Conservation (phyloP, 2,888 invertebrate species). For the Syrphus vitripennis region DNA sequence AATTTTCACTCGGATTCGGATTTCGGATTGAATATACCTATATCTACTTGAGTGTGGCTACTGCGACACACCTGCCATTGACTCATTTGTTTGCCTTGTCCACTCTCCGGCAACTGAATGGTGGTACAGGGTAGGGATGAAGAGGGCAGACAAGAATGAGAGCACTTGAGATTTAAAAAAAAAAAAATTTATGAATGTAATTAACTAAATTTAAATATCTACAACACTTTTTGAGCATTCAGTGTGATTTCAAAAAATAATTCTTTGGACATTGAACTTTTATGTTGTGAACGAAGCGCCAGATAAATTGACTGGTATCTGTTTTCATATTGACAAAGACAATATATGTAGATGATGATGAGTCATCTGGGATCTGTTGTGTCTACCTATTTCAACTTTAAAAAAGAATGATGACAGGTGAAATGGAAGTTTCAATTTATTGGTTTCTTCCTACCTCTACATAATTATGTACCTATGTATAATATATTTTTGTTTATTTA, state of each 20-base stretch:
- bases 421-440: conserved; percentile 16
- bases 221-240: conserved; percentile 4
- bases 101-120: not conserved
- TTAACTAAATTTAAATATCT: conserved; percentile 4
- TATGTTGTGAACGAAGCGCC: not conserved
- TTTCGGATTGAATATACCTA: not conserved
- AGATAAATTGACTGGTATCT: not conserved
- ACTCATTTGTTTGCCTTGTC: conserved; percentile 45
- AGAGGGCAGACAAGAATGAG: not conserved
- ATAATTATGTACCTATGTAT: too few relatives aligned
- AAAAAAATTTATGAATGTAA: too few relatives aligned
- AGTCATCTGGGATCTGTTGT: conserved; percentile 24
- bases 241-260: not conserved
- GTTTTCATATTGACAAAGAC: conserved; percentile 35
- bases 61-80: conserved; percentile 62
- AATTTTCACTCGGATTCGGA: conserved; percentile 57
- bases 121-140: not conserved
- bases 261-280: not conserved
- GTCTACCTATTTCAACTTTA: not conserved
- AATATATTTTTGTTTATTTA: not conserved
- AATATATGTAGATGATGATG: not conserved
- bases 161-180: too few relatives aligned
- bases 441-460: too few relatives aligned
- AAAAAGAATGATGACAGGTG: conserved; percentile 33
- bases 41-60: conserved; percentile 35